Percentiles rank a stretch among this genome's conserved stretches.
Conservation (phyloP, 2,888 invertebrate genomes). For the Agrochola lychnidis region DNA sequence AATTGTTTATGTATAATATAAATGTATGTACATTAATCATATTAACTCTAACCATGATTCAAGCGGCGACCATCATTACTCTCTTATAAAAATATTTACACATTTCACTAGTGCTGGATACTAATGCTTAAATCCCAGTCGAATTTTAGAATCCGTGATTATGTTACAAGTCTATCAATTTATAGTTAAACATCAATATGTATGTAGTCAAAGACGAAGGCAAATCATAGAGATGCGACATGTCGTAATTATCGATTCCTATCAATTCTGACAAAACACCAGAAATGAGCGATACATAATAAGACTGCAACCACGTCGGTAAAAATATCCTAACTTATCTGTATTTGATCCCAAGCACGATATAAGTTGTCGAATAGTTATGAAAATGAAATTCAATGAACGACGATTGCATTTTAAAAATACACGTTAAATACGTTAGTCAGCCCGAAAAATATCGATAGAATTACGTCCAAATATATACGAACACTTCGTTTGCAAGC, state of each 20-base stretch:
- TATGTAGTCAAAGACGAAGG: slow-evolving; percentile 65
- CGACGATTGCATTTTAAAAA: slow-evolving; percentile 59
- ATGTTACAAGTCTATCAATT: slow-evolving; percentile 79
- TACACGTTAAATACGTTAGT: slow-evolving; percentile 68
- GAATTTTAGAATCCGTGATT: slow-evolving; percentile 81
- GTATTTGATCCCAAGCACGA: slow-evolving; percentile 90
- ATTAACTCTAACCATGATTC: slow-evolving; percentile 75
- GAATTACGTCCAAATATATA: slow-evolving; percentile 68
- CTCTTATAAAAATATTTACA: slow-evolving; percentile 82
- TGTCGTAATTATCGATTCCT: slow-evolving; percentile 57
- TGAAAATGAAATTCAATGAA: slow-evolving; percentile 69
- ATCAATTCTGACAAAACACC: slow-evolving; percentile 56
- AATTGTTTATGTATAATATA: slow-evolving; percentile 71
- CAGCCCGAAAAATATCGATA: slow-evolving; percentile 68
- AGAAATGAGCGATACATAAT: slow-evolving; percentile 41
- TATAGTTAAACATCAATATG: slow-evolving; percentile 59
- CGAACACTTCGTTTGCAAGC: slow-evolving; percentile 77
- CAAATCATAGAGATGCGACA: slow-evolving; percentile 64
- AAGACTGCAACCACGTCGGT: slow-evolving; percentile 52
- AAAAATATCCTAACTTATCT: slow-evolving; percentile 84
- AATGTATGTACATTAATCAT: slow-evolving; percentile 77
- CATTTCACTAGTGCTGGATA: slow-evolving; percentile 76
- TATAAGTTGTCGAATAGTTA: slow-evolving; percentile 78
- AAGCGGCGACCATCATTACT: slow-evolving; percentile 73
- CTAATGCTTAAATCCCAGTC: slow-evolving; percentile 79